Percentiles rank a stretch among this genome's conserved stretches.
Conservation (phyloP, 2,888 invertebrate genomes). For the Pristionchus mayeri region DNA sequence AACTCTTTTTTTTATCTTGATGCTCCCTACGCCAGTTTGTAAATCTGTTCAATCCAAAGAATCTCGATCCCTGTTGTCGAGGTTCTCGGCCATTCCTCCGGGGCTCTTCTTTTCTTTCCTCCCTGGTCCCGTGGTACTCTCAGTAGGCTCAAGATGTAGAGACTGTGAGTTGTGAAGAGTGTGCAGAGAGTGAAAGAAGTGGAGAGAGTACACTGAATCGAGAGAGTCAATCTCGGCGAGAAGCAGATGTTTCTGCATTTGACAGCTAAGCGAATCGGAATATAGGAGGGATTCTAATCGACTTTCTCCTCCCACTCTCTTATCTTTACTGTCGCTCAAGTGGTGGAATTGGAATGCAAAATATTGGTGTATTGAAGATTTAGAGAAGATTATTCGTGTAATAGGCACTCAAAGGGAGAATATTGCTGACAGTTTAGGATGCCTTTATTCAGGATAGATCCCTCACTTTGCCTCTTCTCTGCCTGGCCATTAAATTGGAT, state of each 20-base stretch:
- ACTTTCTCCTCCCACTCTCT: neutral
- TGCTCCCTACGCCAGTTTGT: neutral
- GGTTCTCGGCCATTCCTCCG: neutral
- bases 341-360: too few species aligned
- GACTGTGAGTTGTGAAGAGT: neutral
- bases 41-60: neutral
- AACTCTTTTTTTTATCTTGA: neutral
- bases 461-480: neutral
- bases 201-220: neutral
- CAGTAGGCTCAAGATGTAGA: neutral
- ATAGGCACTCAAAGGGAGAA: too few species aligned
- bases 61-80: neutral
- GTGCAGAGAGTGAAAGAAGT: neutral
- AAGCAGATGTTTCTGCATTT: slow-evolving; percentile 41
- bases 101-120: neutral
- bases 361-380: too few species aligned
- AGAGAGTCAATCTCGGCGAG: slow-evolving; percentile 16
- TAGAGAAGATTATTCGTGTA: too few species aligned
- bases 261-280: slow-evolving; percentile 25
- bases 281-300: slow-evolving; percentile 22
- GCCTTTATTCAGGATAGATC: neutral
- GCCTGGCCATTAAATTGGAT: neutral
- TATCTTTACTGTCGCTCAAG: neutral
- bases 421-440: neutral
- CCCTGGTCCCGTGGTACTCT: neutral